A percentile compares a stretch with the other conserved stretches of the same genome.
These are phyloP conservation scores for Trichoplusia ni DNA, from an alignment of 1,140 invertebrate species.

Conservation along the genomic window DNA sequence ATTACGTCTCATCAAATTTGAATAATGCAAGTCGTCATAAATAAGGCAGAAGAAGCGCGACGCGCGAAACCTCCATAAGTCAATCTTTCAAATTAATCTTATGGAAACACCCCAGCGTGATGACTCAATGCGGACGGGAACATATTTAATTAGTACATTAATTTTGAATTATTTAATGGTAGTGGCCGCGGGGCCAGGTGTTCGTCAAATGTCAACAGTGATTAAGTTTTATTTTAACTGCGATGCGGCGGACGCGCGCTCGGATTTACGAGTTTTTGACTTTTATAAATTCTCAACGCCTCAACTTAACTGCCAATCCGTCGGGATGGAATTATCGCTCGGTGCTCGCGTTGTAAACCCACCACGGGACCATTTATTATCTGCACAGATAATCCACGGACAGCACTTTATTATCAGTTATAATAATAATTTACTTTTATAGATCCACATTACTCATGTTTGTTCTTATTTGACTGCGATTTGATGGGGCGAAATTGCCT, in stretches of 20 bases:
- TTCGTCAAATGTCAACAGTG: constrained; percentile 78
- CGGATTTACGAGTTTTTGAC: constrained; percentile 76
- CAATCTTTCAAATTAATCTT: constrained; percentile 77
- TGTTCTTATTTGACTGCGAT: constrained; percentile 77
- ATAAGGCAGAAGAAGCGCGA: constrained; percentile 60
- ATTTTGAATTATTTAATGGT: constrained; percentile 76
- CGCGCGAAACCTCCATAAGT: constrained; percentile 73
- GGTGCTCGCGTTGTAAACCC: constrained; percentile 67
- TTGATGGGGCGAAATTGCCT: constrained; percentile 67
- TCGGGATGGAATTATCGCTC: constrained; percentile 69
- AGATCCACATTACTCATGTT: constrained; percentile 78
- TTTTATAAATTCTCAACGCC: constrained; percentile 76
- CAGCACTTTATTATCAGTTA: constrained; percentile 80
- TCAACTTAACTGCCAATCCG: constrained; percentile 72
- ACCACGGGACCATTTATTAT: constrained; percentile 73
- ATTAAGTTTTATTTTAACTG: constrained; percentile 75
- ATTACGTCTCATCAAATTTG: constrained; percentile 79
- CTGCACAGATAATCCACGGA: constrained; percentile 75
- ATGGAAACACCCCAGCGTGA: constrained; percentile 63
- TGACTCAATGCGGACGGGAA: constrained; percentile 70
- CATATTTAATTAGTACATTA: constrained; percentile 78
- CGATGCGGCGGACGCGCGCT: constrained; percentile 40
- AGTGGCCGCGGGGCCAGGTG: constrained; percentile 60
- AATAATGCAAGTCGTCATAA: constrained; percentile 75
- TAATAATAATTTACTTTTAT: constrained; percentile 81